phyloP scores from a whole-genome alignment of 2,888 invertebrate species.

The Schizotus pectinicornis region DNA sequence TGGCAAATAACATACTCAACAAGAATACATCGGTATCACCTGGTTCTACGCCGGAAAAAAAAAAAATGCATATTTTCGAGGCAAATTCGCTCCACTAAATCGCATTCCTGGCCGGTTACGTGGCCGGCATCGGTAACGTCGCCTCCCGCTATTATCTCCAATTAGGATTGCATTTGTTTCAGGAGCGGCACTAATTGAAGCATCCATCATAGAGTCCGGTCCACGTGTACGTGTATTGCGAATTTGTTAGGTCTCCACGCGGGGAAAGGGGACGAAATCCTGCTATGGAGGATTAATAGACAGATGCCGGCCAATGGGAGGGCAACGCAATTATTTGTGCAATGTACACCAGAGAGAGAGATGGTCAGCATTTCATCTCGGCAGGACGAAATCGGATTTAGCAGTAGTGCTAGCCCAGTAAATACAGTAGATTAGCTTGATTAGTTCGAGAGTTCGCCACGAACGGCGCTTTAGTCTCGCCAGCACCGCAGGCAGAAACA shows the following conservation, averaged over 20 bases:
- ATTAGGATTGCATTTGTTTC: conserved; percentile 28
- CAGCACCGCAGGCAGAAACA: conserved; percentile 37
- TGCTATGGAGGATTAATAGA: conserved; percentile 22
- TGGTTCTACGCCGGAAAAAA: too few relatives aligned
- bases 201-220: conserved; percentile 22
- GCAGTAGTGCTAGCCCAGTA: conserved; percentile 50
- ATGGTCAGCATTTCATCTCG: conserved; percentile 45
- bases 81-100: too few relatives aligned
- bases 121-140: conserved; percentile 24
- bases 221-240: conserved; percentile 11
- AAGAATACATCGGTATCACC: too few relatives aligned
- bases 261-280: conserved; percentile 12
- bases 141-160: conserved; percentile 23
- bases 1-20: too few relatives aligned
- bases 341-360: conserved; percentile 21
- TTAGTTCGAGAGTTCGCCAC: conserved; percentile 50
- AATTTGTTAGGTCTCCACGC: conserved; percentile 22
- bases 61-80: too few relatives aligned
- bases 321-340: conserved; percentile 24
- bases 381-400: conserved; percentile 47
- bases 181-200: conserved; percentile 22
- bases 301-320: conserved; percentile 19
- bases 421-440: conserved; percentile 55
- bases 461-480: conserved; percentile 35
- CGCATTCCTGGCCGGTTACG: conserved; percentile 21